Conservation (phyloP, 1,140 invertebrate species). For the Wiebesia pumilae region DNA sequence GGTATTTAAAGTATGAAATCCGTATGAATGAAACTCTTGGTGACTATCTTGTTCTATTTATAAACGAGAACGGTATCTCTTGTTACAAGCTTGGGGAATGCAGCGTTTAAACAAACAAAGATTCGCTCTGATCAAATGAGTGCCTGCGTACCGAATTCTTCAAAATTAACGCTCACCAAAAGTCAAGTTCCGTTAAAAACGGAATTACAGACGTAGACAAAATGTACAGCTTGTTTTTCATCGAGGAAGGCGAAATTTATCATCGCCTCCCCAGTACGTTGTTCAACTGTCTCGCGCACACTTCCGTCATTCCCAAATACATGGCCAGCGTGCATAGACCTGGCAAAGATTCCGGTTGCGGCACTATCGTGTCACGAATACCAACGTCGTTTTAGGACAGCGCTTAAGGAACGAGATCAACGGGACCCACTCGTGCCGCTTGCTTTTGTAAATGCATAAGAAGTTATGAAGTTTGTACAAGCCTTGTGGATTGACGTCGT, state of each 20-base stretch:
- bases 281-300: not conserved
- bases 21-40: not conserved
- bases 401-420: not conserved
- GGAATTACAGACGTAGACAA: not conserved
- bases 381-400: not conserved
- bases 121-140: not conserved
- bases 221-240: not conserved
- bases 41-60: not conserved
- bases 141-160: not conserved
- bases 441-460: conserved; percentile 6
- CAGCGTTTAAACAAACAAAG: not conserved
- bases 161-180: not conserved
- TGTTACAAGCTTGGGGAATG: not conserved
- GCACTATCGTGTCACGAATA: not conserved
- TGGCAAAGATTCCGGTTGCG: conserved; percentile 32
- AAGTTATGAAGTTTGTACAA: not conserved
- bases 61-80: not conserved
- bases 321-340: not conserved
- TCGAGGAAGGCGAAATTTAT: conserved; percentile 23
- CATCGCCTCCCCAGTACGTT: conserved; percentile 13
- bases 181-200: not conserved
- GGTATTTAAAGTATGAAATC: not conserved
- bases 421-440: not conserved
- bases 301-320: not conserved
- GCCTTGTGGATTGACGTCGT: not conserved